A percentile compares a stretch with the other conserved stretches of the same genome.
These are phyloP conservation scores for Eira barbara DNA, from an alignment of 2,113 vertebrate species.

Conservation along the genomic window DNA sequence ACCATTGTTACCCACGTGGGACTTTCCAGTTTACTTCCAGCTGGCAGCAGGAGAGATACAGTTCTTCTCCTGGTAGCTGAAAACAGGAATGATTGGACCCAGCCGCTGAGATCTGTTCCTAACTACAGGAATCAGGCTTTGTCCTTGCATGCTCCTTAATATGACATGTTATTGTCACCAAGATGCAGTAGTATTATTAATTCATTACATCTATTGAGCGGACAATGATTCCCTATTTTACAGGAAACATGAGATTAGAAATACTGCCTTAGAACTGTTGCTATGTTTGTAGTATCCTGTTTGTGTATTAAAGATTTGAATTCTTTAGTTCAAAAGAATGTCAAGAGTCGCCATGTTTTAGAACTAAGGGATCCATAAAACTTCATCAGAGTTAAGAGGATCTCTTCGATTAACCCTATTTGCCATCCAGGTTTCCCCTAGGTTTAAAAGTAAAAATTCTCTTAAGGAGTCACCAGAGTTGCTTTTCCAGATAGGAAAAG, in stretches of 20 bases:
- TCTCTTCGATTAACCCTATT: background rate
- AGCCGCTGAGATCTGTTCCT: background rate
- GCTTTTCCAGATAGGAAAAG: background rate
- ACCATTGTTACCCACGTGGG: background rate
- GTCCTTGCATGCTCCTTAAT: background rate
- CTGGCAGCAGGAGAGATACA: background rate
- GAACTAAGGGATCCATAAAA: background rate
- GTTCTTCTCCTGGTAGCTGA: background rate
- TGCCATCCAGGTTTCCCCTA: background rate
- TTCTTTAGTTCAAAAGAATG: background rate
- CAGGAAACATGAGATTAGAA: slow-evolving; percentile 18
- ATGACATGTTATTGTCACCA: background rate
- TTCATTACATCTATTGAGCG: background rate
- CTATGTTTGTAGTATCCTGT: background rate
- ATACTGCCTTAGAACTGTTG: background rate
- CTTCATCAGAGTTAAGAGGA: background rate
- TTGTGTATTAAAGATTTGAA: background rate
- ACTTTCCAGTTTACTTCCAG: background rate
- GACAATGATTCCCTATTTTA: background rate
- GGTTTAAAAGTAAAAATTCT: slow-evolving; percentile 10
- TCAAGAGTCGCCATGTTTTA: background rate
- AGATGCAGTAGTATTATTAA: background rate
- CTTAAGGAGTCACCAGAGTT: background rate
- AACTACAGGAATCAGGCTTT: background rate
- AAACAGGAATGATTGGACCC: background rate